Percentiles rank a stretch among this genome's conserved stretches.
These are phyloP conservation scores for Brachionus plicatilis DNA, from an alignment of 1,140 invertebrate species.

Conservation along the genomic window DNA sequence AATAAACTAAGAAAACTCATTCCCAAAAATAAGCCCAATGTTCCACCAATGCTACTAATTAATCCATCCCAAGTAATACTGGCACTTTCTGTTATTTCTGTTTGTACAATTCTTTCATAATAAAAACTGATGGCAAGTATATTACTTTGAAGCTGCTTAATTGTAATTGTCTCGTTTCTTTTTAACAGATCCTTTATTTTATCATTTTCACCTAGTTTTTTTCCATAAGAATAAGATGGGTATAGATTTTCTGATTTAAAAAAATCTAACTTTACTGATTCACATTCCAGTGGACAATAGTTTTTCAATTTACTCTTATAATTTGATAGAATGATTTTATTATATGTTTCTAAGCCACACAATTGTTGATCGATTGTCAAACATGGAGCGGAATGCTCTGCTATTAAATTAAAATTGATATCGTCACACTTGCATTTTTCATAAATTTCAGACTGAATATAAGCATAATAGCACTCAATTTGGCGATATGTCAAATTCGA, in stretches of 20 bases:
- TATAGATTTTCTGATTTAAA: neutral
- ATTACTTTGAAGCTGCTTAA: too few relatives aligned
- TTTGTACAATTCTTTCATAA: too few relatives aligned
- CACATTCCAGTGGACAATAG: conserved; percentile 10
- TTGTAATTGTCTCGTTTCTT: too few relatives aligned
- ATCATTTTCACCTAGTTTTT: too few relatives aligned
- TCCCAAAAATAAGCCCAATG: too few relatives aligned
- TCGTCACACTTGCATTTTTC: neutral
- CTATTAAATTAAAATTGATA: neutral
- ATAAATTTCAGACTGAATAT: neutral
- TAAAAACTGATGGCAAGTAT: too few relatives aligned
- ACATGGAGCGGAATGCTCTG: neutral
- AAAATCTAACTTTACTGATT: neutral
- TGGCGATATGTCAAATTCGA: neutral
- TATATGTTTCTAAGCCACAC: neutral
- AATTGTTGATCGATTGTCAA: neutral
- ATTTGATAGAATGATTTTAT: neutral
- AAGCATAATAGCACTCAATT: neutral
- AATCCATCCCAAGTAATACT: too few relatives aligned
- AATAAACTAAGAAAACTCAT: too few relatives aligned
- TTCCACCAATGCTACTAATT: too few relatives aligned
- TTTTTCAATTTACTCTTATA: neutral
- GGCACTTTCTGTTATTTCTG: too few relatives aligned
- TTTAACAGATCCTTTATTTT: too few relatives aligned
- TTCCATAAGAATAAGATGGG: too few relatives aligned